Base-by-base conservation (phyloP, 30 jellyfish, hydroid and myxozoan species). In the Hydractinia echinata region DNA sequence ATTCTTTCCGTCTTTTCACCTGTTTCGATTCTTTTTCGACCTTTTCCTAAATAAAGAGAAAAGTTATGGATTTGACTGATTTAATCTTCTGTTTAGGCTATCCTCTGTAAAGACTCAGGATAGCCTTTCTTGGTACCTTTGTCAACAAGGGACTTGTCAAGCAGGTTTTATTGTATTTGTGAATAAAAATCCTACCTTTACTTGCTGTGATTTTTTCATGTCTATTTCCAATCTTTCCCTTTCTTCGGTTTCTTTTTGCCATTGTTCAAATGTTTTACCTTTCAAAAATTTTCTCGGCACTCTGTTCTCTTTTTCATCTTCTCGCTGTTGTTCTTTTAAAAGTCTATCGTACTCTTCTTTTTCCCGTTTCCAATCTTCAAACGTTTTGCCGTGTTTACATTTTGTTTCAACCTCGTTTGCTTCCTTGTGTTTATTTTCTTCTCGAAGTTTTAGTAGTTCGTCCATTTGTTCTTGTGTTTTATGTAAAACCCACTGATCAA, bases 211-310 rank as follows among this genome's bases (percentile, higher is more conserved):
- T 71, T 19, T 71, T 15, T 71, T 71, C n/a, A 19, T 4, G 30
- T 71, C 81, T 5, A 3, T 19, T 20, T 71, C 81, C 52, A 20
- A 15, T 68, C n/a, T 71, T 19, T 50, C 60, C n/a, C 60, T 48
- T 20, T 20, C 81, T 52, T 11, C 81, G 11, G 15, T 71, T 71
- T 71, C 81, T 7, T 71, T 48, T 71, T 71, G 81, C 81, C 81
- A 71, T 20, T 71, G 61, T 71, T 71, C 81, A 71, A 71, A 71
- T 7, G 81, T 71, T 71, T 71, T 71, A 15, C 81, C 81, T 71
- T 71, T 71, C 66, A 71, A 71, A 30, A 14, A 20, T 50, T 71
- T 48, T 50, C n/a, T 30, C n/a, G 55, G 81, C 53, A 20, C 39
- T 20, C 51, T 30, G 16, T 71, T 71, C 51, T 71, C 81, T 20